Conservation (phyloP, 1,140 invertebrate genomes). For the Polypedilum vanderplanki region DNA sequence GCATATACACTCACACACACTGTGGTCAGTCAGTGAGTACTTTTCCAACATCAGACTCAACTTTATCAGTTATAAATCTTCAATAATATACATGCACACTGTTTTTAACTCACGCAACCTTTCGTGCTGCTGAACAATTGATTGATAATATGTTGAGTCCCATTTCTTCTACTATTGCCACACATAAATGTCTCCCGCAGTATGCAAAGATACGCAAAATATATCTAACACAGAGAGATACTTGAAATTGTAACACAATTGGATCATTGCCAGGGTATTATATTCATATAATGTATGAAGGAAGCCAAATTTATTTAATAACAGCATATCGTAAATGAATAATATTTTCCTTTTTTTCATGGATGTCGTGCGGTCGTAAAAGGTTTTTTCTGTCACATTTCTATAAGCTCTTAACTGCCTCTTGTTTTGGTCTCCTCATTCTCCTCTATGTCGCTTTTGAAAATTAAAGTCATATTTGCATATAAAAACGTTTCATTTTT, state of each 20-base stretch:
- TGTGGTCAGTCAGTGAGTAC: neutral
- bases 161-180: neutral
- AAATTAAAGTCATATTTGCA: neutral
- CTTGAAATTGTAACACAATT: neutral
- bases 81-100: neutral
- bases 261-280: neutral
- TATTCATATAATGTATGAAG: too few species aligned
- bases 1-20: neutral
- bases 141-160: constrained; percentile 4
- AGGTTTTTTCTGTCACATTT: too few species aligned
- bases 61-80: constrained; percentile 2
- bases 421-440: too few species aligned
- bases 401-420: too few species aligned
- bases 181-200: neutral
- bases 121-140: neutral
- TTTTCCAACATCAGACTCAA: neutral
- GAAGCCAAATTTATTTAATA: neutral
- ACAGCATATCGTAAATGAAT: neutral
- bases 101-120: neutral
- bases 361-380: neutral
- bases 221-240: neutral
- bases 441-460: neutral
- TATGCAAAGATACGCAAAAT: neutral
- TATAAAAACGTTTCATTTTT: neutral
- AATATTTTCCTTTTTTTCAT: constrained; percentile 3